Conservation (phyloP, 2,888 invertebrate genomes). For the Lomographa bimaculata region DNA sequence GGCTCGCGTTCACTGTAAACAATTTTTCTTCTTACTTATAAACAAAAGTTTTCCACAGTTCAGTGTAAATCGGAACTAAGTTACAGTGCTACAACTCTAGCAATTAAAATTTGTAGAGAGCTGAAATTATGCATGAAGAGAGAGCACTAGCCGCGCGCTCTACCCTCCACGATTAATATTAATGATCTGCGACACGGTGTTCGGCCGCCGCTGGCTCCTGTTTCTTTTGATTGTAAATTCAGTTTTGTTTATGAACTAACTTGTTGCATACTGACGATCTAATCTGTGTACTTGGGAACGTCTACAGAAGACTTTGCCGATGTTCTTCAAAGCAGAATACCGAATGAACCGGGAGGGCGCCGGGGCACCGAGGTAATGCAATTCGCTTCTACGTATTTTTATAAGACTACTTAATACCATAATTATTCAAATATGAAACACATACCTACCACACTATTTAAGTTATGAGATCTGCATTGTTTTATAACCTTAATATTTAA, state of each 20-base stretch:
- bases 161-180: conserved; percentile 73
- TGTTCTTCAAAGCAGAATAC: neutral
- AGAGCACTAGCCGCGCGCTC: conserved; percentile 63
- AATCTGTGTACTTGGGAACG: conserved; percentile 21
- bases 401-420: too few species aligned
- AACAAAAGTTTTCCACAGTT: conserved; percentile 41
- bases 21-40: conserved; percentile 41
- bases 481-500: too few species aligned
- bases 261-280: conserved; percentile 61
- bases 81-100: conserved; percentile 58
- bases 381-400: too few species aligned
- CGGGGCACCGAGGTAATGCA: too few species aligned
- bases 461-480: too few species aligned
- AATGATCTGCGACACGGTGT: conserved; percentile 75
- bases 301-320: neutral
- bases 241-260: conserved; percentile 53
- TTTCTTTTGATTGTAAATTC: conserved; percentile 76
- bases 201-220: conserved; percentile 53
- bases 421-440: too few species aligned
- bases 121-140: conserved; percentile 75
- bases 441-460: too few species aligned
- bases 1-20: conserved; percentile 21
- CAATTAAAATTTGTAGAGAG: conserved; percentile 73
- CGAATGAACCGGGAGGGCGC: too few species aligned
- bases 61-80: conserved; percentile 47